Evolutionary conservation across 2,113 vertebrate genomes (phyloP).

Genomic region (Mirza zaza): DNA sequence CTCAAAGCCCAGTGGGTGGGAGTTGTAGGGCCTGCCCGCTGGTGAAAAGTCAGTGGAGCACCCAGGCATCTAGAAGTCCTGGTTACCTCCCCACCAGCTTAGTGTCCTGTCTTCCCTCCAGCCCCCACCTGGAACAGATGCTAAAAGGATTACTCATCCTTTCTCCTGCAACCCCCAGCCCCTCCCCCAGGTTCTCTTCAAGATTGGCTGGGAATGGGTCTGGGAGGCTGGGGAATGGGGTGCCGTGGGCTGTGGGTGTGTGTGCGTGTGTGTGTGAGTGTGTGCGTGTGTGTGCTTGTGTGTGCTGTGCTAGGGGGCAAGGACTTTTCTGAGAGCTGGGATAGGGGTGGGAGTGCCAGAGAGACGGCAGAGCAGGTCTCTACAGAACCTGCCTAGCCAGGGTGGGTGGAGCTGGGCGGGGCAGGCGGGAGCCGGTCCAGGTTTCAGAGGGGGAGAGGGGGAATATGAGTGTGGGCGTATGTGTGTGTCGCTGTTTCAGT

Average conservation of each 20-base stretch:
- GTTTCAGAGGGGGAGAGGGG: conserved; percentile 32
- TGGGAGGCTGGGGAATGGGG: background rate
- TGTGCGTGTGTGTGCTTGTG: background rate
- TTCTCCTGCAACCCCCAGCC: background rate
- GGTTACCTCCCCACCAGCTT: background rate
- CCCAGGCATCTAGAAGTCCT: background rate
- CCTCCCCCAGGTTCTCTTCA: background rate
- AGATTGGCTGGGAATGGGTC: background rate
- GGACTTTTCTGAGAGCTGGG: background rate
- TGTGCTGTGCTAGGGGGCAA: background rate
- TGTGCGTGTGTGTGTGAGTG: too few relatives aligned
- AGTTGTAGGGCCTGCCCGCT: background rate
- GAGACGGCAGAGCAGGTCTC: conserved; percentile 70
- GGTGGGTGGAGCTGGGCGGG: conserved; percentile 69
- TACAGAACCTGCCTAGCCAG: conserved; percentile 72
- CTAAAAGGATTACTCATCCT: conserved; percentile 55
- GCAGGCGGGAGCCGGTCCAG: conserved; percentile 60
- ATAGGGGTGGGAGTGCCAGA: conserved; percentile 35
- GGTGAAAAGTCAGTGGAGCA: conserved; percentile 24
- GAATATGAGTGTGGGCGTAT: background rate
- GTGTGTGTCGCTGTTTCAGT: background rate
- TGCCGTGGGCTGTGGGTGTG: background rate
- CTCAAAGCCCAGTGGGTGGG: conserved; percentile 39
- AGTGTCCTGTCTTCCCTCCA: background rate
- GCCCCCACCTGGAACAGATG: conserved; percentile 29